A percentile compares a stretch with the other conserved stretches of the same genome.
Conservation (phyloP, 1,140 invertebrate species). For the Macrotrachela quadricornifera region DNA sequence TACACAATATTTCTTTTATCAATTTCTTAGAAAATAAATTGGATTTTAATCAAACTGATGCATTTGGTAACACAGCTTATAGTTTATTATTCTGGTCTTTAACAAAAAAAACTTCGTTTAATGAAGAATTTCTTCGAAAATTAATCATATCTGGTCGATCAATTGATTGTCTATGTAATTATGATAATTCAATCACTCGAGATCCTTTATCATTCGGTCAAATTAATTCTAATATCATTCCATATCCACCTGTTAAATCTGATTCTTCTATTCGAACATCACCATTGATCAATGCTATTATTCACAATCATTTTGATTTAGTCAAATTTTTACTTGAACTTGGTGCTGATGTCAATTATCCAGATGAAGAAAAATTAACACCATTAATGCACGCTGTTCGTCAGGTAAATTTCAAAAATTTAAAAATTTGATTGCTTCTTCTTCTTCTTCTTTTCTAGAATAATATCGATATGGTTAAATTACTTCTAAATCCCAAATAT, state of each 20-base stretch:
- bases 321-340: constrained; percentile 23
- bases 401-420: constrained; percentile 13
- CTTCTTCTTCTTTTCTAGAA: constrained; percentile 20
- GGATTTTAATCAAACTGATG: constrained; percentile 17
- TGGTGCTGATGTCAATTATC: constrained; percentile 29
- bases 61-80: constrained; percentile 21
- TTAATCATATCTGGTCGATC: constrained; percentile 10
- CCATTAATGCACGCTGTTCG: constrained; percentile 36
- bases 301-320: constrained; percentile 19
- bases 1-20: constrained; percentile 20
- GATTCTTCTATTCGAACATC: too few species aligned
- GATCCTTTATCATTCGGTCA: constrained; percentile 6
- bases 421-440: neutral
- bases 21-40: constrained; percentile 19
- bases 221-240: neutral
- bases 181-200: neutral
- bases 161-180: constrained; percentile 10
- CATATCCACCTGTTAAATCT: too few species aligned
- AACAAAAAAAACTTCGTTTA: too few species aligned
- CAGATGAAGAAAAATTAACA: constrained; percentile 28
- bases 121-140: too few species aligned
- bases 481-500: constrained; percentile 27
- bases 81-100: constrained; percentile 27
- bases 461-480: constrained; percentile 28
- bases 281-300: constrained; percentile 26